Base-by-base conservation (phyloP, 2,797 vertebrate species). In the Phalloptychus januarius region DNA sequence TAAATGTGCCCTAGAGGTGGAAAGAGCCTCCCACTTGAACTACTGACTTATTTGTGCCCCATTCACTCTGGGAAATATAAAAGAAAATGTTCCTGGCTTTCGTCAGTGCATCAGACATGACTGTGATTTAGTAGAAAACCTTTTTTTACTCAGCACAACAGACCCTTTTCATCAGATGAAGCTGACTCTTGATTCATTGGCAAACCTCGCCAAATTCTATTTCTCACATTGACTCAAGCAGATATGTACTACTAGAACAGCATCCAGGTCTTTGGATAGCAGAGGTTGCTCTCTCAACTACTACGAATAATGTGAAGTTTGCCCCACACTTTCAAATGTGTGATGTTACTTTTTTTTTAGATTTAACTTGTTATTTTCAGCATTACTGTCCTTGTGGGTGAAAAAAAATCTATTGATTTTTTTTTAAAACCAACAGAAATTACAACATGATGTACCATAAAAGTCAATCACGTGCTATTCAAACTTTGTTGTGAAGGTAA, bases 151-250 rank as follows among this genome's bases (percentile, higher is more conserved):
- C 56, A 75, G 38, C 54, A 45, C 33, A 84, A 42, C 45, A 63
- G 54, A 54, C 1, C 50, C 25, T 48, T 76, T 63, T 73, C 63
- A 67, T 72, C n/a, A 36, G 2, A 42, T 77, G 18, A 52, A n/a
- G 54, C 31, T n/a, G 76, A 74, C 71, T 74, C 36, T 69, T 52
- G 48, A 83, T 79, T 83, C 18, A 69, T 54, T 61, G 63, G 44
- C 65, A 54, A 31, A 33, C 8, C 61, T 63, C 23, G 67, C 67
- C 67, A 73, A 77, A 71, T 78, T 72, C 61, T 78, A 67, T 71
- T 44, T 28, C 79, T 75, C 67, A 72, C 45, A 75, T 67, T 31
- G 40, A 54, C 20, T 38, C 69, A 80, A 58, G 46, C 69, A 42
- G 15, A 36, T 44, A 16, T 48, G 65, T 71, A 56, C 45, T 56